Base-by-base conservation (phyloP, 2,113 vertebrate species). In the Gasterosteus nipponicus region DNA sequence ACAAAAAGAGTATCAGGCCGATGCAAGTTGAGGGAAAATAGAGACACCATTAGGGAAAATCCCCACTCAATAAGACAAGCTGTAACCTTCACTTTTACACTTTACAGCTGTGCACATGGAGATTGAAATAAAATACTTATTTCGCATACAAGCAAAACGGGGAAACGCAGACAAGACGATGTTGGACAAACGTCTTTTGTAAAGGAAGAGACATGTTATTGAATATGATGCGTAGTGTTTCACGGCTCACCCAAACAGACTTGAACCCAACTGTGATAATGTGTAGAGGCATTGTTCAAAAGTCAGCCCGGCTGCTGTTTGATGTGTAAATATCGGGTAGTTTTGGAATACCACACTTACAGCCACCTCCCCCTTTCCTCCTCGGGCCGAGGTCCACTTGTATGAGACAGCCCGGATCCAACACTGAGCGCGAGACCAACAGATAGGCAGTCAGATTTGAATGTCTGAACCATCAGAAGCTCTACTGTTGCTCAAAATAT, bases 1-100 rank as follows among this genome's bases (percentile, higher is more conserved):
- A 78, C 58, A 51, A 49, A 75, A 69, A 66, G 46, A 73, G 68
- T 29, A 76, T 75, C n/a, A 67, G 41, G 53, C 3, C 7, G 31
- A 56, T 75, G 7, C 19, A 54, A 54, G 44, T 46, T 12, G 31
- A 77, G 49, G 22, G 68, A 54, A 58, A 60, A 51, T 15, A 65
- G 22, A 67, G n/a, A 10, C 33, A 61, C 46, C 66, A 75, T 39
- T n/a, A 56, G 56, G 74, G 66, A 75, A 16, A 77, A 42, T 65
- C 54, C 72, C 64, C 41, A 44, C 54, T 51, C 47, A 66, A 39
- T 74, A 73, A 69, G 65, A 14, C 69, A 51, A 61, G 26, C 39
- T 70, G 54, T 29, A 61, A 49, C 49, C 26, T 71, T 35, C 68
- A 69, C 71, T 49, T 60, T 59, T 46, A 58, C 44, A 49, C 54